Evolutionary conservation across 2,888 invertebrate genomes (phyloP).

Genomic region (Andrena flavipes): DNA sequence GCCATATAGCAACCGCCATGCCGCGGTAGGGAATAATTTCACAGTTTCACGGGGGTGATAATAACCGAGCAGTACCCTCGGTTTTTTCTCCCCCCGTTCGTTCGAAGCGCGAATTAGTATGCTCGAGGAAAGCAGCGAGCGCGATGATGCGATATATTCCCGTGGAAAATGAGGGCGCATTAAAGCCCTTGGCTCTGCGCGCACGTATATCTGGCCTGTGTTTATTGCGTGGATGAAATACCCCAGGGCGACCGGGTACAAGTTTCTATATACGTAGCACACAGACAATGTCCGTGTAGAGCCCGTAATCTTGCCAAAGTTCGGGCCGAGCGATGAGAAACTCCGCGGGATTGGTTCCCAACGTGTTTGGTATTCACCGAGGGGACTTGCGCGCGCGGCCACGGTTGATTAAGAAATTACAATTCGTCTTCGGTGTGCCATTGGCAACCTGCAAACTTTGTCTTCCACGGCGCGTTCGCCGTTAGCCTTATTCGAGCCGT

Average conservation of each 20-base stretch:
- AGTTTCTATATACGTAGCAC: conserved; percentile 33
- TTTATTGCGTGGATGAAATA: conserved; percentile 63
- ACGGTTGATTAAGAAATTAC: conserved; percentile 61
- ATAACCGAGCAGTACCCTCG: conserved; percentile 22
- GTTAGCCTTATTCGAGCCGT: conserved; percentile 12
- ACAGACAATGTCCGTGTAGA: conserved; percentile 62
- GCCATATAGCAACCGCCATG: conserved; percentile 10
- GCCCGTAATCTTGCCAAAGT: conserved; percentile 70
- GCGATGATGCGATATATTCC: conserved; percentile 55
- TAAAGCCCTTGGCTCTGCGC: conserved; percentile 39
- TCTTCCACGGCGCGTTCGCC: conserved; percentile 10
- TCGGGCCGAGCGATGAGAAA: conserved; percentile 60
- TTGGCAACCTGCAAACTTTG: conserved; percentile 28
- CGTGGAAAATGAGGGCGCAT: conserved; percentile 52
- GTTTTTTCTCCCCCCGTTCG: not conserved
- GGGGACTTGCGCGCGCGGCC: conserved; percentile 22
- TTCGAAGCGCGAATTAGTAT: conserved; percentile 49
- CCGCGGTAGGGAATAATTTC: conserved; percentile 41
- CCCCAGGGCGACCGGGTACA: conserved; percentile 48
- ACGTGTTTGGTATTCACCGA: conserved; percentile 51
- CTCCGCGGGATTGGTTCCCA: conserved; percentile 63
- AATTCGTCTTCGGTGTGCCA: conserved; percentile 45
- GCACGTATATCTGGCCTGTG: conserved; percentile 35
- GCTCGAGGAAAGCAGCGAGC: conserved; percentile 46
- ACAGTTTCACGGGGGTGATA: conserved; percentile 11